Evolutionary conservation across 2,888 invertebrate genomes (phyloP).

Genomic region (Nematopogon swammerdamellus): DNA sequence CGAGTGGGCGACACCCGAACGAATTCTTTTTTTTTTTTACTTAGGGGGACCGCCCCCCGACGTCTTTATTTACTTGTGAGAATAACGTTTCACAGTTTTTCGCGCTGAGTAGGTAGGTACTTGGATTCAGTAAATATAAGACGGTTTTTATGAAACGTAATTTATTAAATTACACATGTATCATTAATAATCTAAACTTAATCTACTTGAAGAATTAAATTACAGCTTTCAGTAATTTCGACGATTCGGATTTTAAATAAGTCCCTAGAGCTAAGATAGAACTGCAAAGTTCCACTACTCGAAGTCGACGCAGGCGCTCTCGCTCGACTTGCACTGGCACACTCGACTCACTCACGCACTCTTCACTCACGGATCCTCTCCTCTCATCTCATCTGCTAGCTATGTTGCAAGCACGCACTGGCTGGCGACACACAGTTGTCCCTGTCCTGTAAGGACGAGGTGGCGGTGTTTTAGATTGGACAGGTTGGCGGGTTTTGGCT

Average conservation of each 20-base stretch:
- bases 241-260: conserved; percentile 43
- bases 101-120: no score
- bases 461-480: no score
- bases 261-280: conserved; percentile 40
- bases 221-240: conserved; percentile 44
- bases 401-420: conserved; percentile 7
- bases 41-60: no score
- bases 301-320: conserved; percentile 15
- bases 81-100: no score
- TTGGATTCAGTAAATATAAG: no score
- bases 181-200: conserved; percentile 31
- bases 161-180: conserved; percentile 27
- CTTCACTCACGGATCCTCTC: conserved; percentile 3
- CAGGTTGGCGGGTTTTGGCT: no score
- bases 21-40: no score
- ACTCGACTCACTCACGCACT: conserved; percentile 16
- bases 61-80: no score
- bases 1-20: no score
- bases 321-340: conserved; percentile 14
- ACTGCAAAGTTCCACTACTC: conserved; percentile 21
- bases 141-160: conserved; percentile 38
- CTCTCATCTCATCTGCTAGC: conserved; percentile 5
- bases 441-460: no score
- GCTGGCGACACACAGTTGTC: no score
- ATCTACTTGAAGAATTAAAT: conserved; percentile 32